Conservation (phyloP, 1,140 invertebrate species). For the Anastrepha obliqua region DNA sequence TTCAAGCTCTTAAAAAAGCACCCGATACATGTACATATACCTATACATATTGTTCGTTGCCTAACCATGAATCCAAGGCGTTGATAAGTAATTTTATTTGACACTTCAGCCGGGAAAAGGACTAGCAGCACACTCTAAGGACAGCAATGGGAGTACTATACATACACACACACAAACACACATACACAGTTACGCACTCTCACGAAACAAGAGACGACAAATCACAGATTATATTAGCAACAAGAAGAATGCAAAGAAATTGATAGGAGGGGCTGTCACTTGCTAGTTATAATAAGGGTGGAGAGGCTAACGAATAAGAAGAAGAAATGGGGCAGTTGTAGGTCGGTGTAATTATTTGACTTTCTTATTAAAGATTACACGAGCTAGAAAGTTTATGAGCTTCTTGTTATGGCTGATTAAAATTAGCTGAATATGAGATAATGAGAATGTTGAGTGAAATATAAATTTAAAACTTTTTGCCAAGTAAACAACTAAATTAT, state of each 20-base stretch:
- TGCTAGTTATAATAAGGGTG: not conserved
- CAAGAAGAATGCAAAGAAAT: too few relatives aligned
- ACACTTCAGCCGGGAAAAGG: conserved; percentile 11
- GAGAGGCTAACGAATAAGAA: not conserved
- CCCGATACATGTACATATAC: too few relatives aligned
- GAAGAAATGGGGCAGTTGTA: not conserved
- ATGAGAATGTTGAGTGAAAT: too few relatives aligned
- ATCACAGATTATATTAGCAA: not conserved
- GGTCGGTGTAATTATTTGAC: conserved; percentile 1
- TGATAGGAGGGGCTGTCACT: too few relatives aligned
- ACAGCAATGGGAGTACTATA: not conserved
- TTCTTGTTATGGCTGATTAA: not conserved
- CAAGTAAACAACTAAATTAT: too few relatives aligned
- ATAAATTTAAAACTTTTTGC: too few relatives aligned
- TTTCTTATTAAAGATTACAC: conserved; percentile 26
- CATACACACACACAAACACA: not conserved
- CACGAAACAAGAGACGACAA: not conserved
- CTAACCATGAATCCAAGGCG: not conserved
- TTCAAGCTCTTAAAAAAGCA: too few relatives aligned
- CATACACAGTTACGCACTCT: not conserved
- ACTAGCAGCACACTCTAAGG: not conserved
- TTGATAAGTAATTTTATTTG: conserved; percentile 41
- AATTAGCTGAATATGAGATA: too few relatives aligned
- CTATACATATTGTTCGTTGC: not conserved
- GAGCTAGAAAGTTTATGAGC: not conserved